Evolutionary conservation across 2,888 invertebrate species (phyloP).

Genomic region (Gerris lacustris): DNA sequence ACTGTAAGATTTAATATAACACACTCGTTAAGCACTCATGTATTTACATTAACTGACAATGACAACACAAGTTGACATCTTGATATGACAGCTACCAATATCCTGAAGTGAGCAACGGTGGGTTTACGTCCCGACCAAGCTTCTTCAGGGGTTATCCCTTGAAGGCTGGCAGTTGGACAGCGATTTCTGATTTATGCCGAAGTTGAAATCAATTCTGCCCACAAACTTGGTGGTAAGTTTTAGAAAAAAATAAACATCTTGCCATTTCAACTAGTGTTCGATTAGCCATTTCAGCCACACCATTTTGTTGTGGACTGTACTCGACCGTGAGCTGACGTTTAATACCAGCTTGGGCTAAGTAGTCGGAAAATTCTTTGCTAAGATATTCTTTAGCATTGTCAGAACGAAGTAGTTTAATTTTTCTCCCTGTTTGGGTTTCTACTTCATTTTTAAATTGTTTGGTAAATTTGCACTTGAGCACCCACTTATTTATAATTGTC

Average conservation of each 20-base stretch:
- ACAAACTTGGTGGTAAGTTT: conserved; percentile 28
- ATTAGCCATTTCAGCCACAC: conserved; percentile 18
- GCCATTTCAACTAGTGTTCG: conserved; percentile 27
- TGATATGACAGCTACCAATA: no score
- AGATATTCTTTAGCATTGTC: conserved; percentile 20
- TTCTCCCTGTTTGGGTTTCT: conserved; percentile 11
- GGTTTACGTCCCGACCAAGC: conserved; percentile 16
- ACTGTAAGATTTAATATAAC: no score
- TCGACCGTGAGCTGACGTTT: conserved; percentile 18
- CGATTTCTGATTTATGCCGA: conserved; percentile 34
- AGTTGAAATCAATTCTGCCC: conserved; percentile 32
- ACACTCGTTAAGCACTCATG: no score
- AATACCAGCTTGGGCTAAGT: conserved; percentile 17
- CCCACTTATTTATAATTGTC: no score
- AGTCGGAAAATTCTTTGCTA: conserved; percentile 13
- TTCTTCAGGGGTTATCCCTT: conserved; percentile 18
- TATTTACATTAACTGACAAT: no score
- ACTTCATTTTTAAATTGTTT: conserved; percentile 14
- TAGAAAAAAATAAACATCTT: conserved; percentile 31
- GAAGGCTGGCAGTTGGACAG: conserved; percentile 18
- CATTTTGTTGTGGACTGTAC: conserved; percentile 21
- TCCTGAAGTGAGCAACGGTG: conserved; percentile 17
- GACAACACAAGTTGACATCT: no score
- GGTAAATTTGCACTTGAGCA: no score
- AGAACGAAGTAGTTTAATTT: conserved; percentile 17